These are phyloP conservation scores for Griposia aprilina DNA, from an alignment of 2,888 invertebrate species.

Conservation along the genomic window DNA sequence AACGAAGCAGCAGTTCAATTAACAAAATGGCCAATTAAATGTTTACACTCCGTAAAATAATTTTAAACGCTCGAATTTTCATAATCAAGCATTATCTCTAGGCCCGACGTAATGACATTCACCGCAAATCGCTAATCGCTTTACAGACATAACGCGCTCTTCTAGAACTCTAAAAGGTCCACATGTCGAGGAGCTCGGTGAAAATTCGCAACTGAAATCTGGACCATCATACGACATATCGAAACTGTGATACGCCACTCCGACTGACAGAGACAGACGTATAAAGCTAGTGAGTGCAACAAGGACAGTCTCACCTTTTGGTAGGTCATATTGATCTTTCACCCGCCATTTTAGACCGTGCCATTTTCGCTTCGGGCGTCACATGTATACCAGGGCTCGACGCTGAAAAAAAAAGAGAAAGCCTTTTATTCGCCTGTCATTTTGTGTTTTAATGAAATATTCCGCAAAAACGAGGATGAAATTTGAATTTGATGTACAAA, in stretches of 20 bases:
- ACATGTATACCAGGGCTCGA: conserved; percentile 82
- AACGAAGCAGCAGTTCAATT: conserved; percentile 72
- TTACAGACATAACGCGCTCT: conserved; percentile 78
- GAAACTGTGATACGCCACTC: conserved; percentile 81
- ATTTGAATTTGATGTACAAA: conserved; percentile 80
- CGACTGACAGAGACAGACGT: conserved; percentile 77
- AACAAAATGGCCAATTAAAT: conserved; percentile 74
- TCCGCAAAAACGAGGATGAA: conserved; percentile 79
- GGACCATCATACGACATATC: conserved; percentile 86
- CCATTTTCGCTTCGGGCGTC: conserved; percentile 88
- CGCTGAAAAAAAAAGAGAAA: conserved; percentile 80
- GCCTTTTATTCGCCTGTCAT: conserved; percentile 87
- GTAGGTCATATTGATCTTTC: conserved; percentile 91
- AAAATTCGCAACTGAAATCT: conserved; percentile 84
- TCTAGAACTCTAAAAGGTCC: conserved; percentile 77
- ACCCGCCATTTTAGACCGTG: conserved; percentile 89
- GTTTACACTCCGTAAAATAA: conserved; percentile 77
- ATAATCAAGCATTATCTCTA: conserved; percentile 84
- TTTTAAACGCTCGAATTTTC: conserved; percentile 79
- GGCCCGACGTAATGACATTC: conserved; percentile 79
- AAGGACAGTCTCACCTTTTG: conserved; percentile 83
- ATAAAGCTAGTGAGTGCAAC: conserved; percentile 70
- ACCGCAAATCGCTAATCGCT: conserved; percentile 83
- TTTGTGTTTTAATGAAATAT: conserved; percentile 88
- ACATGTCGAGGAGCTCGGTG: conserved; percentile 71